These are phyloP conservation scores for Enteromius argenteus DNA, from an alignment of 2,797 vertebrate species.

Conservation along the genomic window DNA sequence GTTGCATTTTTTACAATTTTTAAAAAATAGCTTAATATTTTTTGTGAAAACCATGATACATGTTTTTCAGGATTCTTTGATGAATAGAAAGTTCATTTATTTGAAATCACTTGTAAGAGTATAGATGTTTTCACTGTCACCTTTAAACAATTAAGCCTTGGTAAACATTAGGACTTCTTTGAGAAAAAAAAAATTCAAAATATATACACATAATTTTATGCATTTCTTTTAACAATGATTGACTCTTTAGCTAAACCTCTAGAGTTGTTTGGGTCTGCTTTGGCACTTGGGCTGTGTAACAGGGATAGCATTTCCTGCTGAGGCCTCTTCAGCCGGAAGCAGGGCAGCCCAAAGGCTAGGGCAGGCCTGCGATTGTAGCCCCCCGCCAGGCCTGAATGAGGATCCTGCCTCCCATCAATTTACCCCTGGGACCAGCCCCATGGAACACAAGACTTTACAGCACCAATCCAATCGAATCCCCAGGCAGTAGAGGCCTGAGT, in stretches of 20 bases:
- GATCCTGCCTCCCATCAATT: slow-evolving; percentile 83
- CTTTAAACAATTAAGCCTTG: background rate
- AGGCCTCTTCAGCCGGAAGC: slow-evolving; percentile 77
- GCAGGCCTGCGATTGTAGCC: slow-evolving; percentile 86
- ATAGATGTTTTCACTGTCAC: background rate
- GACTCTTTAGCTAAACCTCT: slow-evolving; percentile 26
- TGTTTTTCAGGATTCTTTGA: background rate
- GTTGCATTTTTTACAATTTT: background rate
- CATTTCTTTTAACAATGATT: background rate
- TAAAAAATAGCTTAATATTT: background rate
- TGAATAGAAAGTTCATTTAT: background rate
- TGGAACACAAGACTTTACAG: slow-evolving; percentile 80
- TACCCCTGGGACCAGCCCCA: slow-evolving; percentile 75
- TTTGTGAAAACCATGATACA: background rate
- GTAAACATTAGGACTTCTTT: background rate
- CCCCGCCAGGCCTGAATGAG: slow-evolving; percentile 81
- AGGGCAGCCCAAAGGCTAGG: slow-evolving; percentile 85
- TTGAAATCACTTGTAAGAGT: background rate
- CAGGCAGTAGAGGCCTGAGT: slow-evolving; percentile 82
- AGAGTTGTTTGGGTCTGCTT: slow-evolving; percentile 59
- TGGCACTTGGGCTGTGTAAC: slow-evolving; percentile 77
- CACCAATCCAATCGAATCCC: slow-evolving; percentile 85
- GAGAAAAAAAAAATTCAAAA: background rate
- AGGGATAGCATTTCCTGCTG: slow-evolving; percentile 79
- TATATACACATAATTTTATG: background rate